Evolutionary conservation across 2,113 vertebrate species (phyloP), one percentile per base, ranked within the genome.

Genomic region (Terrapene triunguis): DNA sequence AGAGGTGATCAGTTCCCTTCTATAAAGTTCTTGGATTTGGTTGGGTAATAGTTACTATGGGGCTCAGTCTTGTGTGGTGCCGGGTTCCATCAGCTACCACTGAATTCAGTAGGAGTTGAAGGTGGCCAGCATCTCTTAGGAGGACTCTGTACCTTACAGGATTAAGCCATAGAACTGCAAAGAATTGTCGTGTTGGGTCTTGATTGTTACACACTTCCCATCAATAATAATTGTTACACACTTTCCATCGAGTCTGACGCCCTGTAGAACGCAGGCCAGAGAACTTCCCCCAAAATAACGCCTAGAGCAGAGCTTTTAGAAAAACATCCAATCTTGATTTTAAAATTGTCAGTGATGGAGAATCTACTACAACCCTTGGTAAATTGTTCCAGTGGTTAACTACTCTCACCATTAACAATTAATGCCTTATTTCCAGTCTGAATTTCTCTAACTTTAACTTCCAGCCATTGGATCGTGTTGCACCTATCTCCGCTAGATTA

Each of bases 1-100:
- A 32, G 79, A 90, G 92, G 87, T 96, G 95, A 97, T 97, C 96
- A 97, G 80, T 79, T 95, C 90, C 94, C 93, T 95, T 97, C 97
- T 97, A 92, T 86, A 72, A 80, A 91, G 90, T 90, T 93, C 92
- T 65, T 38, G 90, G 95, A 94, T 93, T 96, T 95, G 95, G 93
- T 57, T 88, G 79, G 93, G 95, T 96, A 59, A 59, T 59, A 97
- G 96, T 96, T 95, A 96, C 95, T 87, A 84, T 87, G 84, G 90
- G 96, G 85, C 96, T 95, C 90, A 97, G 96, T 95, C 89, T 81
- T 84, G 72, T 92, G 89, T 93, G 88, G 62, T 92, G 53, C 78
- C 21, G 78, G 93, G 84, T 95, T 93, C 88, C 90, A 95, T 80
- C 62, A 55, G 80, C 27, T 59, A 29, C 27, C 27, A 13, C 11